Base-by-base conservation (phyloP, 2,888 invertebrate species). In the Pimpla rufipes region DNA sequence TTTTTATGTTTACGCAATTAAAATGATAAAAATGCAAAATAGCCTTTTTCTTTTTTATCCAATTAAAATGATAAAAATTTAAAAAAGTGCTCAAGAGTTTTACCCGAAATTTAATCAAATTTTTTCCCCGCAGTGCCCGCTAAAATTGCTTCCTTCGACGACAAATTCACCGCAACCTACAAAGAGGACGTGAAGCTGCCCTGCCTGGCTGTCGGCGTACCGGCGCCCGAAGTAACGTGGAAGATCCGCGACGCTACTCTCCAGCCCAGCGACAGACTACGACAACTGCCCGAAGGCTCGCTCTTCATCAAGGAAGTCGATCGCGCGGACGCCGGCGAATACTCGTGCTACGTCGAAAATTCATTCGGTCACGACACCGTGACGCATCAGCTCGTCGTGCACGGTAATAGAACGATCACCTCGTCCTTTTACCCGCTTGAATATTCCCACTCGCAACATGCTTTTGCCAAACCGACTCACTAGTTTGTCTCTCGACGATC, bases 121-220 rank as follows among this genome's bases (percentile, higher is more conserved):
- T 18, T 70, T 70, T 57, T 11, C 10, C 21, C 6, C 18, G 11
- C 92, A 97, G 98, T 98, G 79, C 97, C 98, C 62, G 98, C 98
- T 1, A 97, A 97, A 93, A 98, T 98, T 88, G 98, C 98, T 59
- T 98, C 98, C 0, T 99, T 99, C 93, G 98, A 98, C 91, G 97
- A 97, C 91, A 96, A 97, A n/a, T 97, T 98, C 93, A 97, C 97
- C 83, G 97, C 98, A 11, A 98, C 97, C 0, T 98, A 97, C 94
- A 97, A 98, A 93, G 97, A 98, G 94, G 97, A 98, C 89, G 97
- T 98, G 0, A 97, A 97, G 89, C 94, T 99, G 90, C 98, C 98
- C 0, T 99, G 99, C 90, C 95, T 98, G 29, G 97, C 98, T 73
- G 98, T 99, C 55, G 99, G 99, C 16, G 96, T 98, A 40, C 98